These are phyloP conservation scores for Acrobasis suavella DNA, from an alignment of 2,888 invertebrate genomes.

Conservation along the genomic window DNA sequence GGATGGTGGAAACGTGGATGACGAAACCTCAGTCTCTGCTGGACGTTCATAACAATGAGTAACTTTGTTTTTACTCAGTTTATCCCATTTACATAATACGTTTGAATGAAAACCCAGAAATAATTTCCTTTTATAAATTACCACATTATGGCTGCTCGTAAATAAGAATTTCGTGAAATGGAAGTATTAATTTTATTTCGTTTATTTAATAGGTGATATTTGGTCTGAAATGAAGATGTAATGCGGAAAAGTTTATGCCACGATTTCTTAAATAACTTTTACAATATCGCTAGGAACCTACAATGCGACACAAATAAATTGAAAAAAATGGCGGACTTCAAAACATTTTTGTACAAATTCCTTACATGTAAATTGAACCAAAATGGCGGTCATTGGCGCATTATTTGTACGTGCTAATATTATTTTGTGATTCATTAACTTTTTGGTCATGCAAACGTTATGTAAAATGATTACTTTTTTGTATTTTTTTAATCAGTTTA, in stretches of 20 bases:
- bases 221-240: background rate
- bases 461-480: too few relatives aligned
- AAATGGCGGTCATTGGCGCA: too few relatives aligned
- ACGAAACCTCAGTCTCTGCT: background rate
- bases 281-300: too few relatives aligned
- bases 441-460: too few relatives aligned
- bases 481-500: too few relatives aligned
- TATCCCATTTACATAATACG: background rate
- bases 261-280: too few relatives aligned
- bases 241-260: background rate
- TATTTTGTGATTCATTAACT: too few relatives aligned
- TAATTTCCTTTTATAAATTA: constrained; percentile 1
- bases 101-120: constrained; percentile 1
- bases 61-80: background rate
- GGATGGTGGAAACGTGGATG: background rate
- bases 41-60: background rate
- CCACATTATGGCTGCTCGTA: constrained; percentile 13
- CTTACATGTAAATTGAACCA: too few relatives aligned
- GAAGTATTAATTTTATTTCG: constrained; percentile 19
- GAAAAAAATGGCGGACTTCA: too few relatives aligned
- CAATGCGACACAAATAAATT: too few relatives aligned
- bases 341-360: too few relatives aligned
- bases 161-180: constrained; percentile 5
- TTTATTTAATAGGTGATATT: background rate
- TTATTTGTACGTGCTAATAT: too few relatives aligned